Percentiles rank a stretch among this genome's conserved stretches.
Evolutionary conservation across 1,140 invertebrate species (phyloP).

Genomic region (Cepaea nemoralis): DNA sequence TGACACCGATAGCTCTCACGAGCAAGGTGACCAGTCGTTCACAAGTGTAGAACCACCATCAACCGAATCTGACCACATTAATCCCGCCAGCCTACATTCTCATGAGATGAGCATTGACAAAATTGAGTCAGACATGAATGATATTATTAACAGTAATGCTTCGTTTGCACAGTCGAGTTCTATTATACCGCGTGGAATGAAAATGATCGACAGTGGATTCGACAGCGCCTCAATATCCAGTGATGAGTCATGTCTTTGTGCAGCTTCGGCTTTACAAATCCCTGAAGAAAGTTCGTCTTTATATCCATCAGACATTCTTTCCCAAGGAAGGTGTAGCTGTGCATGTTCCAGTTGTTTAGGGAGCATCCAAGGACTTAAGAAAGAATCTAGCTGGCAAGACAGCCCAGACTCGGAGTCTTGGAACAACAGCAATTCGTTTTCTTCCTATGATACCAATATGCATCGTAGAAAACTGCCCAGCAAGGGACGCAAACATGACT

Average conservation of each 20-base stretch:
- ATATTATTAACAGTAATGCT: slow-evolving; percentile 35
- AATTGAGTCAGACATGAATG: slow-evolving; percentile 50
- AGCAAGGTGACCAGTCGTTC: slow-evolving; percentile 44
- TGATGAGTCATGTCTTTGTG: slow-evolving; percentile 52
- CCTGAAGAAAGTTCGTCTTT: slow-evolving; percentile 43
- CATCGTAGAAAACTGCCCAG: slow-evolving; percentile 40
- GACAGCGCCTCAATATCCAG: slow-evolving; percentile 62
- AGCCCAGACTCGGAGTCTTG: slow-evolving; percentile 42
- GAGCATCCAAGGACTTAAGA: slow-evolving; percentile 38
- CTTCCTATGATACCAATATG: slow-evolving; percentile 47
- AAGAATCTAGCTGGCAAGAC: slow-evolving; percentile 39
- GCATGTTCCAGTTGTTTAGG: slow-evolving; percentile 48
- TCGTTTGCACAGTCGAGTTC: neutral
- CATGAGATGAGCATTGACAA: slow-evolving; percentile 38
- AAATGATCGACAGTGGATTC: slow-evolving; percentile 63
- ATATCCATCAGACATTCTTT: slow-evolving; percentile 37
- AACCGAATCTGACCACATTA: neutral
- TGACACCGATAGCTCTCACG: slow-evolving; percentile 44
- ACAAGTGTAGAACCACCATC: slow-evolving; percentile 58
- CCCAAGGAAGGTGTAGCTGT: slow-evolving; percentile 45
- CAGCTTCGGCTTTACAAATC: slow-evolving; percentile 40
- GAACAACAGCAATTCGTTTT: slow-evolving; percentile 52
- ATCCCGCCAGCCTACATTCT: neutral
- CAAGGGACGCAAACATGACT: slow-evolving; percentile 8
- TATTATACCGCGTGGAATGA: slow-evolving; percentile 34